Percentiles rank a stretch among this genome's conserved stretches.
phyloP scores from a whole-genome alignment of 2,797 vertebrate species.

The Dromococcyx pavoninus region DNA sequence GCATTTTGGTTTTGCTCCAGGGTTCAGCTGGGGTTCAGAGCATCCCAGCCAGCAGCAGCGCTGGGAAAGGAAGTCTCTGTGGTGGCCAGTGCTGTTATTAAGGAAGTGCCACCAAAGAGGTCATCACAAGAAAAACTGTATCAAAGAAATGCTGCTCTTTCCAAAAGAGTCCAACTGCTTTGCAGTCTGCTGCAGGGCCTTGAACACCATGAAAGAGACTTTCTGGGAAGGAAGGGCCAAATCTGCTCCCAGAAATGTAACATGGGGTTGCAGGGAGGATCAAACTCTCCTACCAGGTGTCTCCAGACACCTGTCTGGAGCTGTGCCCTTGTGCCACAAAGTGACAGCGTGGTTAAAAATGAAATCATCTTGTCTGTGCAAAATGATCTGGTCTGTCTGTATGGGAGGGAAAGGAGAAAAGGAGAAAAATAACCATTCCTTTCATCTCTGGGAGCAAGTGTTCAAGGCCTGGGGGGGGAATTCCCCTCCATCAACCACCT shows the following conservation, averaged over 20 bases:
- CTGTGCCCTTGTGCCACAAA: neutral
- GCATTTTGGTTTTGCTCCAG: neutral
- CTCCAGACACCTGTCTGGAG: accelerated
- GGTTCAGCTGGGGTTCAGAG: neutral
- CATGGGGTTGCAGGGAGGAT: accelerated
- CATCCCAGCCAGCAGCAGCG: accelerated
- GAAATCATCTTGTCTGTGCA: neutral
- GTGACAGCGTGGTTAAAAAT: neutral
- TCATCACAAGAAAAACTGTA: neutral
- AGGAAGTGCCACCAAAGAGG: neutral
- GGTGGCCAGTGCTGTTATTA: neutral
- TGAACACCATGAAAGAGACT: neutral
- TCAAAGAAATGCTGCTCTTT: neutral
- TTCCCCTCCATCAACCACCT: neutral
- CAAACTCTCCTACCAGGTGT: neutral
- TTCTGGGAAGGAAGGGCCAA: neutral
- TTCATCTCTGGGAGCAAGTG: neutral
- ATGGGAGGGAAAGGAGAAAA: neutral
- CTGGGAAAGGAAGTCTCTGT: neutral
- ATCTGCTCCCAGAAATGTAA: neutral
- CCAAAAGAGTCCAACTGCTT: neutral
- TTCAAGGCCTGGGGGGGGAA: neutral
- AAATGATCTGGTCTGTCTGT: neutral
- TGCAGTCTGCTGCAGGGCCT: neutral
- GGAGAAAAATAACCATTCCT: neutral